Base-by-base conservation (phyloP, 2,888 invertebrate species). In the Drosophila infuscata region DNA sequence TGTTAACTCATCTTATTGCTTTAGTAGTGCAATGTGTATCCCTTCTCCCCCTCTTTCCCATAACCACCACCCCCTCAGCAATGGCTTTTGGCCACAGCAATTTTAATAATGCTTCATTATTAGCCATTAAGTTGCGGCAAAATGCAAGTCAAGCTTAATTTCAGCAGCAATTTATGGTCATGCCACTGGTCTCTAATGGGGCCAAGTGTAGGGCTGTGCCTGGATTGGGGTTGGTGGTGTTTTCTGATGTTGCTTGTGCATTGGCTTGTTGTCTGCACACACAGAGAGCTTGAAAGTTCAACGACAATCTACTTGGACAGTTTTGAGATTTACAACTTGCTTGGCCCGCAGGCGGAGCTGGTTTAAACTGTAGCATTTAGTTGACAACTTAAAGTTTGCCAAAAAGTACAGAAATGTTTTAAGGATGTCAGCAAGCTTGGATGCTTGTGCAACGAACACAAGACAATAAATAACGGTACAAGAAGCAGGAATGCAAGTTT, bases 71-170 rank as follows among this genome's bases (percentile, higher is more conserved):
- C 15, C 2, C 25, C 25, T 25, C 25, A 25, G 2, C 25, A 25
- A 25, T 25, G 25, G 25, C 3, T 3, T 25, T 1, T 25, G 25
- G 52, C 52, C 49, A 43, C 46, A 66, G 70, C 54, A 63, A 70
- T 70, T 79, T 87, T 79, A 83, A 84, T 84, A 79, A 70, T 53
- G 76, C 59, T 82, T 70, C 68, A 73, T 88, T 89, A 89, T 89
- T 74, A 49, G 68, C 82, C 76, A 88, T 88, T 82, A 79, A 70
- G 59, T 61, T 65, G 66, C 25, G 46, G 60, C 59, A 36, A 82
- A 74, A 70, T 82, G 86, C 80, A 72, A 70, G 74, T 51, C 65
- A 49, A 69, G 79, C 74, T 68, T 66, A 77, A 70, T 70, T 82
- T 71, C 43, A 67, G 30, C 43, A 59, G 51, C 53, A 68, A 68